A percentile compares a stretch with the other conserved stretches of the same genome.
Evolutionary conservation across 2,113 vertebrate genomes (phyloP).

Genomic region (Macaca mulatta): DNA sequence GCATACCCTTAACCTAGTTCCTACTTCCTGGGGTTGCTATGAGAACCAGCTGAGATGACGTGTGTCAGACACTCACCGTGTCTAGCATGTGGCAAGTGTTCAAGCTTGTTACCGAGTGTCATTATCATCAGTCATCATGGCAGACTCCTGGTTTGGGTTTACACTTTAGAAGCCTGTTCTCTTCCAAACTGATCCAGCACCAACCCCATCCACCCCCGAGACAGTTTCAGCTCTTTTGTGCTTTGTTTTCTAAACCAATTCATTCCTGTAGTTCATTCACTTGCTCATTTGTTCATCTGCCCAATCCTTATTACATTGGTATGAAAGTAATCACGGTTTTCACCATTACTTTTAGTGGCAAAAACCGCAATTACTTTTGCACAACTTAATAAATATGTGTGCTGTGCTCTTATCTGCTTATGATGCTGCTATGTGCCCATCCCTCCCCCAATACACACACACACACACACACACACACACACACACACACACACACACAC

Average conservation of each 20-base stretch:
- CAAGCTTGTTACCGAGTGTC: too few species aligned
- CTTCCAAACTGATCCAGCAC: background rate
- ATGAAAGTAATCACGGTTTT: too few species aligned
- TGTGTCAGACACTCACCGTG: accelerated
- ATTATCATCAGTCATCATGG: too few species aligned
- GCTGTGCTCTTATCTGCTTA: background rate
- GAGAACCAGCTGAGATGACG: background rate
- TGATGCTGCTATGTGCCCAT: accelerated
- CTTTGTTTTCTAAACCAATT: background rate
- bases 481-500: background rate
- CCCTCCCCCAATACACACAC: too few species aligned
- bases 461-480: too few species aligned
- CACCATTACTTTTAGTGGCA: too few species aligned
- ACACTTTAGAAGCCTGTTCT: background rate
- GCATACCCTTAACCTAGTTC: background rate
- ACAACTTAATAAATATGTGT: background rate
- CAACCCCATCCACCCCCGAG: background rate
- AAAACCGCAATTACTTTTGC: too few species aligned
- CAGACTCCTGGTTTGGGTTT: background rate
- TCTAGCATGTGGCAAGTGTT: background rate
- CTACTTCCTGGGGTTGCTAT: background rate
- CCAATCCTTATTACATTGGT: background rate
- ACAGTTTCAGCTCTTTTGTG: background rate
- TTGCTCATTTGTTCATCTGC: background rate
- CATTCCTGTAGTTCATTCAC: background rate